Evolutionary conservation across 1,140 invertebrate species (phyloP).

Genomic region (Rhopalosiphum padi): DNA sequence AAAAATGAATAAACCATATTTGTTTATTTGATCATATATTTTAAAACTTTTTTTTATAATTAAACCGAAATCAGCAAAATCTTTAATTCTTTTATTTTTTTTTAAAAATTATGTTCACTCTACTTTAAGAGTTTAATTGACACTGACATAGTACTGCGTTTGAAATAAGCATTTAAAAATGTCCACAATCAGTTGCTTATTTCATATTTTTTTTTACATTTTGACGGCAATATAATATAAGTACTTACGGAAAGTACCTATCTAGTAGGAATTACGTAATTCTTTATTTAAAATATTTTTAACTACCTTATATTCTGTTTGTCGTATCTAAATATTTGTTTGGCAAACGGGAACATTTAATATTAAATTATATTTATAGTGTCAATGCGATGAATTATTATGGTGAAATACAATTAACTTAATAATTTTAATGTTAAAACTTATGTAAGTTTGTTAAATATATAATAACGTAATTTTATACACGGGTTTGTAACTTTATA

Average conservation of each 20-base stretch:
- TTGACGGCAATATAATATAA: neutral
- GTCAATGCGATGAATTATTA: neutral
- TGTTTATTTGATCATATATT: no score
- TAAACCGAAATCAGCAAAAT: no score
- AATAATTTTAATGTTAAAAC: neutral
- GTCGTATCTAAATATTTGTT: neutral
- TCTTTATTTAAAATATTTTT: neutral
- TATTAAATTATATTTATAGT: conserved; percentile 4
- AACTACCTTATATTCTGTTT: neutral
- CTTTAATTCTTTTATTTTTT: neutral
- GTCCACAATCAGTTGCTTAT: neutral
- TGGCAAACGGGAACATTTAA: neutral
- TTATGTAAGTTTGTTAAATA: neutral
- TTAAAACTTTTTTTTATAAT: no score
- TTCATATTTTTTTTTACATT: neutral
- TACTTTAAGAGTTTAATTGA: neutral
- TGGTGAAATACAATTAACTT: neutral
- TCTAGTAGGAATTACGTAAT: neutral
- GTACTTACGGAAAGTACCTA: neutral
- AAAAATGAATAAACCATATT: no score
- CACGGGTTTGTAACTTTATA: neutral
- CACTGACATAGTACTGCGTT: neutral
- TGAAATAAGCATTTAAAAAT: neutral
- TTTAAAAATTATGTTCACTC: neutral
- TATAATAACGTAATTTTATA: neutral